Base-by-base conservation (phyloP, 2,888 invertebrate species). In the Phalangium opilio region DNA sequence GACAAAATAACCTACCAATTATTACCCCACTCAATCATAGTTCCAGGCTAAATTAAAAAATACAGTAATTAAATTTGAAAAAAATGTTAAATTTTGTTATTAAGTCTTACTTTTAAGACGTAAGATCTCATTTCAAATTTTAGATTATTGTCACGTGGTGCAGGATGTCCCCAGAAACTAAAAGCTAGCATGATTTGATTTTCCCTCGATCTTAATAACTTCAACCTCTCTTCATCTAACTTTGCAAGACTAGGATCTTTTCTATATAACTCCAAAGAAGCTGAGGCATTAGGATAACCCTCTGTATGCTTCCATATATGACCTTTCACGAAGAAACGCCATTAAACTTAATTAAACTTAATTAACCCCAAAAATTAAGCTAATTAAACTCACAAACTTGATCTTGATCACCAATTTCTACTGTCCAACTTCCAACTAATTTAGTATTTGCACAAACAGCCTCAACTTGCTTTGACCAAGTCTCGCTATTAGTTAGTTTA, bases 1-100 rank as follows among this genome's bases (percentile, higher is more conserved):
- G 5, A 45, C 21, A 32, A 47, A 42, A 33, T 17, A 44, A 58
- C 63, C 61, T 58, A 66, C 71, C 96, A 98, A 67, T 95, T 93
- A 69, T 96, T 96, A 47, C 93, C 96, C 96, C 96, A 98, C 70
- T 96, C 96, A 58, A 96, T 95, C 95, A 96, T 95, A 1, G 95
- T 95, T 43, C 96, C 96, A 0, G 96, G 95, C 70, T 72, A 59
- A 48, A 67, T 62, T 27, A 47, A 46, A 45, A 51, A 48, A 41
- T 46, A 34, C n/a, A 18, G 15, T 19, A 35, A 32, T 4, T 44
- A 10, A 21, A 21, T 14, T 32, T 14, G 5, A 41, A 11, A n/a
- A 17, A 43, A 15, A 10, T 43, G 12, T 27, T 27, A 27, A 27
- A 27, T 27, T 40, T 18, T n/a, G 3, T 17, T 8, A 10, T 38